A percentile compares a stretch with the other conserved stretches of the same genome.
These are phyloP conservation scores for Eristalinus aeneus DNA, from an alignment of 2,888 invertebrate genomes.

Conservation along the genomic window DNA sequence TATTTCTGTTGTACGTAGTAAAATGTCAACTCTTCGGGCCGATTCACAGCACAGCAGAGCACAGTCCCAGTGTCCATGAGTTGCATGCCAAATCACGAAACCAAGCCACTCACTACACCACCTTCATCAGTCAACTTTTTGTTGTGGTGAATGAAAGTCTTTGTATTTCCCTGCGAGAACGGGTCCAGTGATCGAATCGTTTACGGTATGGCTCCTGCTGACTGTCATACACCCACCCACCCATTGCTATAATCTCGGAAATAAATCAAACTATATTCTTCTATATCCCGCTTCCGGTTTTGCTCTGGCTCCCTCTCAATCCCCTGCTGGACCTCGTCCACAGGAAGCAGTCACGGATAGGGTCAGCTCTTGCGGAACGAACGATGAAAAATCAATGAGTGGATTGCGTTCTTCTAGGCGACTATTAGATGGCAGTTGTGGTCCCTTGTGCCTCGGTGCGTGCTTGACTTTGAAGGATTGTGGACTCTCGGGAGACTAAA, in stretches of 20 bases:
- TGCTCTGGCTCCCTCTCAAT: no score
- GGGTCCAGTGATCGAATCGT: conserved; percentile 61
- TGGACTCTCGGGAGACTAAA: not conserved
- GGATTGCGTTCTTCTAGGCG: conserved; percentile 34
- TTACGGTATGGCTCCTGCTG: conserved; percentile 56
- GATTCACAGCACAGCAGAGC: conserved; percentile 46
- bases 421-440: conserved; percentile 10
- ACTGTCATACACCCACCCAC: conserved; percentile 43
- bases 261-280: conserved; percentile 7
- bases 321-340: not conserved
- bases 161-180: conserved; percentile 46
- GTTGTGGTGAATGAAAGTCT: conserved; percentile 70
- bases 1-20: conserved; percentile 71
- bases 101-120: conserved; percentile 49
- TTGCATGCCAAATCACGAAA: conserved; percentile 66
- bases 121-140: conserved; percentile 61
- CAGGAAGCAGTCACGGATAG: not conserved
- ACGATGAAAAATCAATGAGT: conserved; percentile 40
- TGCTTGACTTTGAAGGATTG: conserved; percentile 7
- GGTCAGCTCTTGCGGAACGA: not conserved
- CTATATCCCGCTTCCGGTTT: not conserved
- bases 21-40: conserved; percentile 67
- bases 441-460: conserved; percentile 11
- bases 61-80: conserved; percentile 52
- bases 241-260: conserved; percentile 31